These are phyloP conservation scores for Brachionus manjavacas DNA, from an alignment of 1,140 invertebrate species.

Conservation along the genomic window DNA sequence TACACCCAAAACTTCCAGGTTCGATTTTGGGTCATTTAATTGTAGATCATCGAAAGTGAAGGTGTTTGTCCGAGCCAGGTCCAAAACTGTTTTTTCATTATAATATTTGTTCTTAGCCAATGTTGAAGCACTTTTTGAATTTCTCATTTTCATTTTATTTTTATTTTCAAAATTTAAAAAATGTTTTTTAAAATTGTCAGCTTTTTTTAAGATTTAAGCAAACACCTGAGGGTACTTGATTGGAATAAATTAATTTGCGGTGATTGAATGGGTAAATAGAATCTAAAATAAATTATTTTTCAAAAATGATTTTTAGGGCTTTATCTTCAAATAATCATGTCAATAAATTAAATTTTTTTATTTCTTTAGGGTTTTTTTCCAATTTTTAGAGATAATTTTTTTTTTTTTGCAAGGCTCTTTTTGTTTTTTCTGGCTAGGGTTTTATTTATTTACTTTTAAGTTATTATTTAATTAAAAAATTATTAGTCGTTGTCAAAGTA, in stretches of 20 bases:
- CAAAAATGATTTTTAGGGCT: background rate
- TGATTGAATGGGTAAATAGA: background rate
- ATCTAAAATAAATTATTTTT: background rate
- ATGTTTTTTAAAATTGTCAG: background rate
- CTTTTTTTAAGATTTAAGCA: background rate
- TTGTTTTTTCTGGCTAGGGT: background rate
- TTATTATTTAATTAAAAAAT: background rate
- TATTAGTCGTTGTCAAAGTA: background rate
- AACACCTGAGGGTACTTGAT: conserved; percentile 17
- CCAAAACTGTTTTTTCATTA: background rate
- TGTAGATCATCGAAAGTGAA: background rate
- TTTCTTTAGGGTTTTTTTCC: background rate
- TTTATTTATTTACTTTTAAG: background rate
- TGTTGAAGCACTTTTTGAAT: conserved; percentile 12
- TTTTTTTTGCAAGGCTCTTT: background rate
- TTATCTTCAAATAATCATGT: background rate
- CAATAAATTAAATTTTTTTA: background rate
- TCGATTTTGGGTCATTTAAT: background rate
- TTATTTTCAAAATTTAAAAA: background rate
- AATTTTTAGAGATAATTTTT: background rate
- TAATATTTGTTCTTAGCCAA: background rate
- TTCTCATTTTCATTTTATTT: conserved; percentile 1
- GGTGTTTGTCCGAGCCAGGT: background rate
- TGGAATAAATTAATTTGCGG: background rate
- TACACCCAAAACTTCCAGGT: background rate